A percentile compares a stretch with the other conserved stretches of the same genome.
These are phyloP conservation scores for Danionella dracula DNA, from an alignment of 2,797 vertebrate genomes.

Conservation along the genomic window DNA sequence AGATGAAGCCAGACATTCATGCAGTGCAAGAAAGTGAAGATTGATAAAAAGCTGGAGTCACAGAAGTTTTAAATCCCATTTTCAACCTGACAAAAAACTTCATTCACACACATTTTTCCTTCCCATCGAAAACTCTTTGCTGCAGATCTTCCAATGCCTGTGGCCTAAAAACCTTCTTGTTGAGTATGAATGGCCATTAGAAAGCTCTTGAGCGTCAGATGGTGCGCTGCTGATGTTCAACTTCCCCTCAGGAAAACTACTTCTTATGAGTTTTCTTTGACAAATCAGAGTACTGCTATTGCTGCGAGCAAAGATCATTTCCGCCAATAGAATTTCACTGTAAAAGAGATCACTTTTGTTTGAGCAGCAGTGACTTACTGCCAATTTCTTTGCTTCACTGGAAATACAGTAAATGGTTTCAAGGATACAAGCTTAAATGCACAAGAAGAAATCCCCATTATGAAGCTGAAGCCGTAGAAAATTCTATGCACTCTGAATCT, in stretches of 20 bases:
- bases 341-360: slow-evolving; percentile 27
- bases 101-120: not conserved
- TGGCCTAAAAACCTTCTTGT: not conserved
- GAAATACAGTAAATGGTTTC: not conserved
- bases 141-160: not conserved
- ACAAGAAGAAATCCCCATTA: too few species aligned
- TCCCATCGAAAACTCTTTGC: not conserved
- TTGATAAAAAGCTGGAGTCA: too few species aligned
- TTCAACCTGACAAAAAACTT: not conserved
- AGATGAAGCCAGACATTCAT: too few species aligned
- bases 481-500: too few species aligned
- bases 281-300: not conserved
- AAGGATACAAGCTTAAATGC: not conserved
- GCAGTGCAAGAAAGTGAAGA: not conserved
- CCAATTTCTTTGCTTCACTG: too few species aligned
- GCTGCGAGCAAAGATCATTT: not conserved
- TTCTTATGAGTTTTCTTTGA: not conserved
- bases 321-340: not conserved
- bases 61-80: slow-evolving; percentile 30
- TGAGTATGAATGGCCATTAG: not conserved
- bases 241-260: not conserved
- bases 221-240: not conserved
- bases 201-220: not conserved
- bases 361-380: not conserved
- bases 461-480: too few species aligned